These are phyloP conservation scores for Phalera bucephala DNA, from an alignment of 2,888 invertebrate species.

Conservation along the genomic window DNA sequence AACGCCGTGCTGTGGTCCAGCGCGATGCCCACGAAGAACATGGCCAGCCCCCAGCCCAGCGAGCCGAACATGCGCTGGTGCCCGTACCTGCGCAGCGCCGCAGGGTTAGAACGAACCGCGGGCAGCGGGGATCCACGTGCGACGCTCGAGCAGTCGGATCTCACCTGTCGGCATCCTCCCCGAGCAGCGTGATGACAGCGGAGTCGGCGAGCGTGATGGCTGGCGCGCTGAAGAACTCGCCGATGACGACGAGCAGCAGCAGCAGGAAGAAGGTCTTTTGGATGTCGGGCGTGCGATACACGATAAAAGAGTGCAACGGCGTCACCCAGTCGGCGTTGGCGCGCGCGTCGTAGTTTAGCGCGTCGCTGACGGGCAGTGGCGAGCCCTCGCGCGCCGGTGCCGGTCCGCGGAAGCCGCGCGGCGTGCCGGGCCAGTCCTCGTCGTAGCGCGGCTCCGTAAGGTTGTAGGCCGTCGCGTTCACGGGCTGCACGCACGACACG, in stretches of 20 bases:
- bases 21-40: constrained; percentile 99
- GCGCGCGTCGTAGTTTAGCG: constrained; percentile 88
- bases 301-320: constrained; percentile 96
- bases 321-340: constrained; percentile 91
- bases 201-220: constrained; percentile 97
- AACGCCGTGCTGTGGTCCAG: constrained; percentile 98
- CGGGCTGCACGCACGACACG: constrained; percentile 89
- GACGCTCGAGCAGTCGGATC: neutral
- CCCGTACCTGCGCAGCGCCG: constrained; percentile 85
- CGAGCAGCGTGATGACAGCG: constrained; percentile 93
- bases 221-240: constrained; percentile 98
- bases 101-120: neutral
- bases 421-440: constrained; percentile 49
- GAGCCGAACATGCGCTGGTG: constrained; percentile 99
- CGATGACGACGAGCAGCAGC: constrained; percentile 95
- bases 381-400: constrained; percentile 69
- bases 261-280: constrained; percentile 98
- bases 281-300: constrained; percentile 94
- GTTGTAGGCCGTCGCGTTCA: constrained; percentile 82
- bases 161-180: constrained; percentile 91
- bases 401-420: constrained; percentile 54
- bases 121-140: neutral
- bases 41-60: constrained; percentile 98
- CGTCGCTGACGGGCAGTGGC: constrained; percentile 89
- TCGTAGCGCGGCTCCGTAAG: constrained; percentile 84